Percentiles rank a stretch among this genome's conserved stretches.
Conservation (phyloP, 2,113 vertebrate species). For the Otocyon megalotis region DNA sequence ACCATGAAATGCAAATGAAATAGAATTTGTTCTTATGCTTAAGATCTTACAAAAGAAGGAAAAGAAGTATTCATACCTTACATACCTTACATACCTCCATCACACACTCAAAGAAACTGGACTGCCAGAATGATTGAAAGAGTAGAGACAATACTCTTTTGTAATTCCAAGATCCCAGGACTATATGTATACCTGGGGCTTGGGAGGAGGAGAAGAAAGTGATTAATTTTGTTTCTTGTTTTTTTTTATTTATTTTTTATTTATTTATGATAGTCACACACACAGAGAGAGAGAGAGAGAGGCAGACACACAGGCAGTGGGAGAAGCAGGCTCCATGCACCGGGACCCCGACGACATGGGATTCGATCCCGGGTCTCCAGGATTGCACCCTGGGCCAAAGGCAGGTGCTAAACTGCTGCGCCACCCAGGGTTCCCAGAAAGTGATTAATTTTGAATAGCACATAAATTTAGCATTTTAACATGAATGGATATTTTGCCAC, state of each 20-base stretch:
- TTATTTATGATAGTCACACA: no score
- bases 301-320: no score
- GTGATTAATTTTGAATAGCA: neutral
- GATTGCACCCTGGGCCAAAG: no score
- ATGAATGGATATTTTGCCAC: neutral
- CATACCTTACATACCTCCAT: accelerated
- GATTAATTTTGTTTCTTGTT: neutral
- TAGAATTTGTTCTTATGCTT: neutral
- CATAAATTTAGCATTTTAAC: slow-evolving; percentile 38
- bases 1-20: neutral
- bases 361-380: no score
- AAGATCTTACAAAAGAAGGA: neutral
- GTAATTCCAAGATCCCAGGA: neutral
- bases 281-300: no score
- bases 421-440: neutral
- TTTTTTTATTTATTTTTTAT: no score
- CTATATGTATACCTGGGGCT: neutral
- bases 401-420: no score
- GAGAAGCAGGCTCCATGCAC: no score
- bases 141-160: accelerated
- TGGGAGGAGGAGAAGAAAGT: neutral
- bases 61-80: neutral
- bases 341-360: no score
- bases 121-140: neutral
- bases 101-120: neutral